Conservation (phyloP, 1,140 invertebrate species). For the Drosophila nasuta region DNA sequence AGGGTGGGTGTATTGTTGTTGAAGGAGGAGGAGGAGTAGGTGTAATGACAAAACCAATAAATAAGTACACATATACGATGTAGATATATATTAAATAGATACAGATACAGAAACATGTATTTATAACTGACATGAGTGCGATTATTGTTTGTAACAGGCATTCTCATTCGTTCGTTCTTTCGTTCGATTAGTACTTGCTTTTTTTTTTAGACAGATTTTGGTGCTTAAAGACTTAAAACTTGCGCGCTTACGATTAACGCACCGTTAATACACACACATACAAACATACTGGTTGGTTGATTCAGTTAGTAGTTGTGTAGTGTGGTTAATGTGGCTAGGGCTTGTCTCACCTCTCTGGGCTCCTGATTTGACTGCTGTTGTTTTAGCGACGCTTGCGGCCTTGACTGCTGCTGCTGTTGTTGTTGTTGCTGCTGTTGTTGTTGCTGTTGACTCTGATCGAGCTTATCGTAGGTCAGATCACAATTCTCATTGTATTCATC, state of each 20-base stretch:
- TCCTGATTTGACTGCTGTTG: conserved; percentile 87
- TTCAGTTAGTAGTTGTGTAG: conserved; percentile 76
- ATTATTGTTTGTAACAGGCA: conserved; percentile 72
- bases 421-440: conserved; percentile 85
- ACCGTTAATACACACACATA: conserved; percentile 17
- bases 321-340: conserved; percentile 77
- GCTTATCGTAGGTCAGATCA: conserved; percentile 90
- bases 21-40: neutral
- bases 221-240: conserved; percentile 27
- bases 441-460: conserved; percentile 88
- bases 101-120: conserved; percentile 77
- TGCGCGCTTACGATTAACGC: conserved; percentile 5
- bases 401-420: conserved; percentile 87
- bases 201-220: conserved; percentile 44
- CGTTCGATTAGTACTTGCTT: conserved; percentile 45
- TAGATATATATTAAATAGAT: conserved; percentile 48
- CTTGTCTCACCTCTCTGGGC: conserved; percentile 85
- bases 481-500: conserved; percentile 87
- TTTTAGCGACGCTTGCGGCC: conserved; percentile 76
- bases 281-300: conserved; percentile 29
- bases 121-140: conserved; percentile 71
- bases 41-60: conserved; percentile 50
- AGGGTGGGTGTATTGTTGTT: neutral
- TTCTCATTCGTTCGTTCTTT: conserved; percentile 58
- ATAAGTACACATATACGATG: conserved; percentile 63